Conservation (phyloP, 2,113 vertebrate species). For the Corythornis vintsioides region DNA sequence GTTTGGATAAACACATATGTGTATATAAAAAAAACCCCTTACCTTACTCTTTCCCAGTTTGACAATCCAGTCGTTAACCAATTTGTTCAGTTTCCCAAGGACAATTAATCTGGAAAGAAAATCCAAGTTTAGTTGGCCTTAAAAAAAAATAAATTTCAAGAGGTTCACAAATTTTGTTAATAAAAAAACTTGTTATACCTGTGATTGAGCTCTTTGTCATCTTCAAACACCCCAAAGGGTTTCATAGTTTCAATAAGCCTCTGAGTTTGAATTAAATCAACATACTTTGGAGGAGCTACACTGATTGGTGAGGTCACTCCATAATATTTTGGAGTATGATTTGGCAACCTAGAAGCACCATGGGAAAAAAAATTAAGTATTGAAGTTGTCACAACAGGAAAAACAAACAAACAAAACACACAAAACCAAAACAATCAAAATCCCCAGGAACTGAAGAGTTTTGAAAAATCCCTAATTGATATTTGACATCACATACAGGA, state of each 20-base stretch:
- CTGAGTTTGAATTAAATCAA: slow-evolving; percentile 89
- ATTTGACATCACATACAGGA: background rate
- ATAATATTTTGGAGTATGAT: slow-evolving; percentile 85
- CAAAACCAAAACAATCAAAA: background rate
- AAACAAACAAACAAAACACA: too few species aligned
- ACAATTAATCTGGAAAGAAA: slow-evolving; percentile 85
- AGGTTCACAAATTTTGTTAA: background rate
- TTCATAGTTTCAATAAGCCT: slow-evolving; percentile 93
- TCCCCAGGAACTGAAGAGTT: background rate
- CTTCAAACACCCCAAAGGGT: slow-evolving; percentile 95
- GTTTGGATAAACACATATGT: too few species aligned
- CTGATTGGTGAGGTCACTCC: slow-evolving; percentile 95
- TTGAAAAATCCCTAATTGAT: background rate
- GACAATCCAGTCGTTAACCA: slow-evolving; percentile 95
- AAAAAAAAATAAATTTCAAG: background rate
- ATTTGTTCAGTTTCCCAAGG: slow-evolving; percentile 91
- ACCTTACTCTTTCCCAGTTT: slow-evolving; percentile 95
- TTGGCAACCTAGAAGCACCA: slow-evolving; percentile 81
- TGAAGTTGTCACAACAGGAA: background rate
- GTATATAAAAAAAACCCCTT: slow-evolving; percentile 40
- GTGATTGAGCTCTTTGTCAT: slow-evolving; percentile 90
- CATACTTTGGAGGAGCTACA: slow-evolving; percentile 86
- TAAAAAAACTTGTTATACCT: slow-evolving; percentile 75
- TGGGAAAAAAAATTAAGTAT: slow-evolving; percentile 52
- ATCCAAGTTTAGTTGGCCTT: background rate